These are phyloP conservation scores for Spinus olivaceus DNA, from an alignment of 2,797 vertebrate species.

Conservation along the genomic window DNA sequence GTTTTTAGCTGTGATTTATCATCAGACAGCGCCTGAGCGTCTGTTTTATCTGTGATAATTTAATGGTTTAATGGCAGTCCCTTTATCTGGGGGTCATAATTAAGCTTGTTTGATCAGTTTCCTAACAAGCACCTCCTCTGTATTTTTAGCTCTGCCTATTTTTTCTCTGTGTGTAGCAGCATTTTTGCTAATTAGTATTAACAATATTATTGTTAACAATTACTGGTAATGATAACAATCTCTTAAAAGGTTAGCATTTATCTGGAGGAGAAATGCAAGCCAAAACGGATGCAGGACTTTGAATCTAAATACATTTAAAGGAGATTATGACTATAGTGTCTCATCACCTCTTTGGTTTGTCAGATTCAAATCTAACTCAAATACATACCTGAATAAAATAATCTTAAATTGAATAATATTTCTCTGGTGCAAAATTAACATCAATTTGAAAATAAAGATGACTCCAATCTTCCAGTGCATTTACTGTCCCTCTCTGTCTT, in stretches of 20 bases:
- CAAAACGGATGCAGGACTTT: background rate
- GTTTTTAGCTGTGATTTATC: conserved; percentile 73
- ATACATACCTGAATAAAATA: background rate
- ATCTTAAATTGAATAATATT: background rate
- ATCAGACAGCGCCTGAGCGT: conserved; percentile 65
- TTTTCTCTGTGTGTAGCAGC: conserved; percentile 6
- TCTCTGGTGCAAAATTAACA: background rate
- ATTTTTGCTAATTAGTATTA: conserved; percentile 62
- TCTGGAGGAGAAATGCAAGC: conserved; percentile 29
- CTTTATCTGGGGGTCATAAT: conserved; percentile 78
- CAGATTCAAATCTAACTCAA: background rate
- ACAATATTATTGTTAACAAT: conserved; percentile 56
- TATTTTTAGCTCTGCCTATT: conserved; percentile 36
- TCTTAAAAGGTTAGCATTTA: conserved; percentile 38
- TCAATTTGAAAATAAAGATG: conserved; percentile 9
- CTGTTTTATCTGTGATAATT: conserved; percentile 75
- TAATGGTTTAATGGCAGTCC: conserved; percentile 73
- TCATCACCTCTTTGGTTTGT: background rate
- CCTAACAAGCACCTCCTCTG: conserved; percentile 68
- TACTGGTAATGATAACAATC: conserved; percentile 47
- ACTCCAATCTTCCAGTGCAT: background rate
- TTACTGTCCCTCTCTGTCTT: background rate
- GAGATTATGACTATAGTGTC: background rate
- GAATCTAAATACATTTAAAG: conserved; percentile 7
- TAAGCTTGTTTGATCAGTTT: conserved; percentile 75